A percentile compares a stretch with the other conserved stretches of the same genome.
Evolutionary conservation across 2,797 vertebrate species (phyloP).

Genomic region (Sebastes glaucus): DNA sequence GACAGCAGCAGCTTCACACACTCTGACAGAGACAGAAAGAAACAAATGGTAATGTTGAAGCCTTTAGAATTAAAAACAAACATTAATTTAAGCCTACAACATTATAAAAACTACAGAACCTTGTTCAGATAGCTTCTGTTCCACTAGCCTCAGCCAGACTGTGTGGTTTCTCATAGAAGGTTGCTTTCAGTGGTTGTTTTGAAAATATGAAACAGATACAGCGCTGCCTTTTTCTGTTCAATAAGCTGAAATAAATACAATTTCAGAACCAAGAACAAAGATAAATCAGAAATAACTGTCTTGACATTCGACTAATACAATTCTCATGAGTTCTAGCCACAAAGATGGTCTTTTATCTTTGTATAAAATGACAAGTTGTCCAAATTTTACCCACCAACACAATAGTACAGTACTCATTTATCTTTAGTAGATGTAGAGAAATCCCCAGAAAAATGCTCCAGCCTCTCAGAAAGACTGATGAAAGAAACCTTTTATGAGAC

Average conservation of each 20-base stretch:
- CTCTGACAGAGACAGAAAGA: conserved; percentile 75
- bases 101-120: neutral
- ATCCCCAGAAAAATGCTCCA: neutral
- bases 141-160: neutral
- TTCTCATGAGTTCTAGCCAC: neutral
- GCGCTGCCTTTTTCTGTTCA: neutral
- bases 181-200: too few species aligned
- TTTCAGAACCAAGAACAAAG: neutral
- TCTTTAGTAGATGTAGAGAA: neutral
- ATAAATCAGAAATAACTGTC: neutral
- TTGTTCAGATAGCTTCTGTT: neutral
- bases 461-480: neutral
- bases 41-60: too few species aligned
- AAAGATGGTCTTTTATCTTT: neutral
- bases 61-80: neutral
- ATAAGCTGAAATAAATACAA: neutral
- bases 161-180: neutral
- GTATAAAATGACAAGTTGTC: neutral
- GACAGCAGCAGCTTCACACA: conserved; percentile 96
- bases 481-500: neutral
- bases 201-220: neutral
- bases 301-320: neutral
- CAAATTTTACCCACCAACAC: neutral
- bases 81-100: neutral
- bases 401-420: neutral